Conservation (phyloP, 2,888 invertebrate genomes). For the Diarsia dahlii region DNA sequence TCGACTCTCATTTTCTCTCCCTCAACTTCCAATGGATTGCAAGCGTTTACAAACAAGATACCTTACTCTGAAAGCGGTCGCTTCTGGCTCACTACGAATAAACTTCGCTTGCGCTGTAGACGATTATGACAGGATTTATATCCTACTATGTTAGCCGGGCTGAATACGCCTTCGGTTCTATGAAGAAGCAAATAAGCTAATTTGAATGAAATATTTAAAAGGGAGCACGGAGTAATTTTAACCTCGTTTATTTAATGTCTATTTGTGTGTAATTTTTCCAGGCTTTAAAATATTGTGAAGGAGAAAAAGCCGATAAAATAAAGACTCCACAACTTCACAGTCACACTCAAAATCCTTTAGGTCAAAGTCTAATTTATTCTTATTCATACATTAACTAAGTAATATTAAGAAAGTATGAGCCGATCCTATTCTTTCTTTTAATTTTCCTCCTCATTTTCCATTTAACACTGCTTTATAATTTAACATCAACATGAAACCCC, state of each 20-base stretch:
- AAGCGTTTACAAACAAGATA: slow-evolving; percentile 35
- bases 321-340: background rate
- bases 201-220: slow-evolving; percentile 15
- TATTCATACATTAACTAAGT: background rate
- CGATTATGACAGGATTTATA: slow-evolving; percentile 56
- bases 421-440: slow-evolving; percentile 2
- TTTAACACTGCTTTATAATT: slow-evolving; percentile 19
- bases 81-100: slow-evolving; percentile 49
- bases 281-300: background rate
- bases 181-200: background rate
- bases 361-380: background rate
- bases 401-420: background rate
- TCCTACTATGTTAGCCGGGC: slow-evolving; percentile 10
- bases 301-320: background rate
- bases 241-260: background rate
- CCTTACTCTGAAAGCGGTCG: slow-evolving; percentile 42
- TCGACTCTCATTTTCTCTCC: background rate
- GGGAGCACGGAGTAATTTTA: slow-evolving; percentile 1
- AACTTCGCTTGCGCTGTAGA: slow-evolving; percentile 36
- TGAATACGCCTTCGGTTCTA: slow-evolving; percentile 17
- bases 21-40: slow-evolving; percentile 29
- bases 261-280: background rate
- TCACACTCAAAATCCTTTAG: background rate
- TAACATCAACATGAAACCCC: slow-evolving; percentile 31
- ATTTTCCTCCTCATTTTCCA: background rate